Base-by-base conservation (phyloP, 2,888 invertebrate species). In the Drosophila kambysellisi region DNA sequence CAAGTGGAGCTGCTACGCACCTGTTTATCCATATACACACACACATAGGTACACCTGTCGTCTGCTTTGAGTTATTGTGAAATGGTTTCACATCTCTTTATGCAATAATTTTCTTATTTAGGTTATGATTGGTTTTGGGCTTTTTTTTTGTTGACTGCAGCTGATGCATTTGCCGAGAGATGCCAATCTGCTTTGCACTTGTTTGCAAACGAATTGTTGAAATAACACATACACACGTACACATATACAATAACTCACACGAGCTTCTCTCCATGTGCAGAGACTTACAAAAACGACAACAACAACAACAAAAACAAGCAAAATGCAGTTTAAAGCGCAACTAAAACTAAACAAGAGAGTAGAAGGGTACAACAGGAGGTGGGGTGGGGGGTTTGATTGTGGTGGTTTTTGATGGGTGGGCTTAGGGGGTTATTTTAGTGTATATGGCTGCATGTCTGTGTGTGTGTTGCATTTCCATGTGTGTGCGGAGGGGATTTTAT, bases 241-340 rank as follows among this genome's bases (percentile, higher is more conserved):
- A 52, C 57, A 70, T n/a, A 4, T 48, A 61, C 29, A 64, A 41
- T 41, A 57, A 59, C 70, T 60, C 53, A 46, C 25, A 58, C 35
- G 63, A 79, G 59, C 74, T 56, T 46, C 56, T 72, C 65, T 78
- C 63, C 80, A 80, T 85, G 59, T 80, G 71, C 80, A 80, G 64
- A 65, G 58, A 71, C 71, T 82, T 88, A 83, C 84, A 86, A 53
- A 73, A 72, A 74, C 75, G 78, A 68, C 56, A 70, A 61, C 43
- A 70, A 61, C 43, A 70, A 67, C 66, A 79, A 67, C 50, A 66
- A 80, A 70, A 69, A 64, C 64, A 62, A 79, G 59, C 71, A 72
- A 83, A 74, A 73, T 86, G 83, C 86, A 86, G 85, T 85, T 85
- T 85, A 85, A 85, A 85, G 88, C 86, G 83, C 83, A 86, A 82